Percentiles rank a stretch among this genome's conserved stretches.
Conservation (phyloP, 2,113 vertebrate species). For the Petaurus breviceps region DNA sequence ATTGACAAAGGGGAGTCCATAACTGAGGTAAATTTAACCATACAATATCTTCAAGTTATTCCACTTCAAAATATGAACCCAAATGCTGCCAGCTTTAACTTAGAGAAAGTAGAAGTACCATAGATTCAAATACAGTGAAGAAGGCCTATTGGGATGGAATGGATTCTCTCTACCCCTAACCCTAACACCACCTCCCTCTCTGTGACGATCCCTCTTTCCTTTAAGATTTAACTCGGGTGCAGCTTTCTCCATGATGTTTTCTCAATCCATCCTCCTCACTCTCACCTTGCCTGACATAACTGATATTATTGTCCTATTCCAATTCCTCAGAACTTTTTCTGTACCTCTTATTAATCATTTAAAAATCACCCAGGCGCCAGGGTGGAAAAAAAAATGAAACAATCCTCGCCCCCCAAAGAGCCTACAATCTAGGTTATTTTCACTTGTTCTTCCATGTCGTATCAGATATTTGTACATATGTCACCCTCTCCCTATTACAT, state of each 20-base stretch:
- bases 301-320: not conserved
- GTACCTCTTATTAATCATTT: not conserved
- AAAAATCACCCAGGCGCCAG: not conserved
- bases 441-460: not conserved
- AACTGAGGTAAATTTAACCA: not conserved
- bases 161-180: not conserved
- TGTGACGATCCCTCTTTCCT: not conserved
- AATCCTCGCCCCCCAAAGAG: not conserved
- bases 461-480: not conserved
- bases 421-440: not conserved
- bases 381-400: not conserved
- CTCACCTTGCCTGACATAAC: not conserved
- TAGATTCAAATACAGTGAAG: not conserved
- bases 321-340: not conserved
- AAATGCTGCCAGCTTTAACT: not conserved
- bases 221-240: not conserved
- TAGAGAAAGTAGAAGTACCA: not conserved
- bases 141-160: not conserved
- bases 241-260: not conserved
- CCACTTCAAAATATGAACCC: not conserved
- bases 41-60: not conserved
- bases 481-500: not conserved
- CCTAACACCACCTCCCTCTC: not conserved
- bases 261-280: not conserved
- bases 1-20: not conserved